A percentile compares a stretch with the other conserved stretches of the same genome.
Conservation (phyloP, 2,113 vertebrate genomes). For the Hydropotes inermis region DNA sequence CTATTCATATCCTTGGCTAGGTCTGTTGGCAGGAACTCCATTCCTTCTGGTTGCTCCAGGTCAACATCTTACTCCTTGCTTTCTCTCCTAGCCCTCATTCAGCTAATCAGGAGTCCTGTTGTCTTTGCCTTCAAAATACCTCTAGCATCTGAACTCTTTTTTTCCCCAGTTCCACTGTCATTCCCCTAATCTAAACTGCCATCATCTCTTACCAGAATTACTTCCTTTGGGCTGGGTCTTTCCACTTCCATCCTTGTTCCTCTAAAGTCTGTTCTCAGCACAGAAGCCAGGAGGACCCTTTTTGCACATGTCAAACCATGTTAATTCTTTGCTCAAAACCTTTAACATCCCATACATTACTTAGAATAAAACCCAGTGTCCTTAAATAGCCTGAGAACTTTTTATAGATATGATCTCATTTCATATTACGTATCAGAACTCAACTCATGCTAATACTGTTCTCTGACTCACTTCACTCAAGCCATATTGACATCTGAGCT, state of each 20-base stretch:
- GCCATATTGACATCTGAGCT: neutral
- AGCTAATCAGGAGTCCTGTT: neutral
- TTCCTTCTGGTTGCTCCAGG: neutral
- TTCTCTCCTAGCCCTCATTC: neutral
- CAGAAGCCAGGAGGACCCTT: neutral
- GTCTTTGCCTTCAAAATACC: neutral
- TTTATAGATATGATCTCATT: neutral
- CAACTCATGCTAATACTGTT: neutral
- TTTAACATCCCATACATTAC: neutral
- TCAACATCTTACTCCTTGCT: neutral
- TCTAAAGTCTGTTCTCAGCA: neutral
- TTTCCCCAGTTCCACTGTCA: neutral
- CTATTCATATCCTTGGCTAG: neutral
- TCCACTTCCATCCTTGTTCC: neutral
- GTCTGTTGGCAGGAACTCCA: neutral
- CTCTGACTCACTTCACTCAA: neutral
- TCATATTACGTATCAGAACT: neutral
- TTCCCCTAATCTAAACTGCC: neutral
- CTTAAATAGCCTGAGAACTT: neutral
- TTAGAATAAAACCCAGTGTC: neutral
- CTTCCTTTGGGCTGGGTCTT: neutral
- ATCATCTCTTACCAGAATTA: neutral
- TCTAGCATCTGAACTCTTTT: neutral
- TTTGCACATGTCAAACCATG: neutral
- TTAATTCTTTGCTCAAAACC: neutral